phyloP scores from a whole-genome alignment of 2,113 vertebrate species.

The Stictonetta naevosa region DNA sequence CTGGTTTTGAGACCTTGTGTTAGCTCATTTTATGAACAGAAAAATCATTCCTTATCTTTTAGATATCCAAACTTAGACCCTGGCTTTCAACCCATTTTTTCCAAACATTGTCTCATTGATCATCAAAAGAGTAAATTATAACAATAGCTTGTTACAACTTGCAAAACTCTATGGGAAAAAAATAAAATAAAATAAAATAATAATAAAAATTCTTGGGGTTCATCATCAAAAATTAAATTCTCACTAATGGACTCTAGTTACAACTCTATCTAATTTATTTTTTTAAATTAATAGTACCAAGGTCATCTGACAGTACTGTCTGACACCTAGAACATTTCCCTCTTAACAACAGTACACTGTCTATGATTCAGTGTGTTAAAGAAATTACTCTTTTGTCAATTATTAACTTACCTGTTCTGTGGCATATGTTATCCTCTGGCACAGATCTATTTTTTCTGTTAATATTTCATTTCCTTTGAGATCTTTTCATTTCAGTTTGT shows the following conservation, averaged over 20 bases:
- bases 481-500: slow-evolving; percentile 22
- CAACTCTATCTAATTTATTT: not conserved
- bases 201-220: not conserved
- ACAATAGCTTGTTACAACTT: not conserved
- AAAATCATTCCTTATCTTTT: not conserved
- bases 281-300: not conserved
- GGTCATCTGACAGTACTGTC: not conserved
- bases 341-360: not conserved
- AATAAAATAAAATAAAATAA: not conserved
- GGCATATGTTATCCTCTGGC: slow-evolving; percentile 59
- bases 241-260: not conserved
- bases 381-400: slow-evolving; percentile 43
- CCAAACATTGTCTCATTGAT: not conserved
- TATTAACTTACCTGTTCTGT: slow-evolving; percentile 62
- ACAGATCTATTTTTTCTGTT: slow-evolving; percentile 66
- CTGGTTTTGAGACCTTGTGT: not conserved
- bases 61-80: not conserved
- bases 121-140: not conserved
- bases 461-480: slow-evolving; percentile 70
- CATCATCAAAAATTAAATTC: not conserved
- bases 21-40: not conserved
- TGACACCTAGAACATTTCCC: not conserved
- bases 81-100: not conserved
- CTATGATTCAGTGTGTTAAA: slow-evolving; percentile 13
- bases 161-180: not conserved